Conservation (phyloP, 1,140 invertebrate genomes). For the Acromyrmex heyeri region DNA sequence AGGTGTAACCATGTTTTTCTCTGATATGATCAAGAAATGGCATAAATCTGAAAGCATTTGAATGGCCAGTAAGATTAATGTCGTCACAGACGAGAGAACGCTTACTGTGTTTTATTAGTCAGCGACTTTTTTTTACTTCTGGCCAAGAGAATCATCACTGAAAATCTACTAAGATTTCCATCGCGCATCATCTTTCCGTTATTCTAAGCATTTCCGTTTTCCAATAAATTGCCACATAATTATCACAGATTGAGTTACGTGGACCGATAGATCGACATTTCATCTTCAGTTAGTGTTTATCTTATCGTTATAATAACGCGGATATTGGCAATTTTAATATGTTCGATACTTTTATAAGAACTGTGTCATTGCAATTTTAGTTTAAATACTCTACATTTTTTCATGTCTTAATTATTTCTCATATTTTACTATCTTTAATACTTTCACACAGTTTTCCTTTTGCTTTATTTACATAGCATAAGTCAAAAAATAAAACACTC, state of each 20-base stretch:
- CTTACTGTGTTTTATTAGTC: neutral
- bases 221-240: neutral
- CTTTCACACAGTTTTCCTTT: neutral
- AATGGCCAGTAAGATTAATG: slow-evolving; percentile 29
- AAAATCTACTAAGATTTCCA: slow-evolving; percentile 3
- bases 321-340: neutral
- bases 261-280: neutral
- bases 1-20: neutral
- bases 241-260: neutral
- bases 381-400: neutral
- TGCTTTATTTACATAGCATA: neutral
- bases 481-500: neutral
- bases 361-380: neutral
- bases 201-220: slow-evolving; percentile 42
- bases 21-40: neutral
- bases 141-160: neutral
- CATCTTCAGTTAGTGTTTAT: neutral
- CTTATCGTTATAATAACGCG: neutral
- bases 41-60: neutral
- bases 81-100: slow-evolving; percentile 11
- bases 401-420: slow-evolving; percentile 2
- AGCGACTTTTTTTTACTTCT: neutral
- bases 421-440: neutral
- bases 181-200: slow-evolving; percentile 29
- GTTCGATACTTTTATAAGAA: neutral